Base-by-base conservation (phyloP, 2,113 vertebrate genomes). In the Brachyhypopomus gauderio region DNA sequence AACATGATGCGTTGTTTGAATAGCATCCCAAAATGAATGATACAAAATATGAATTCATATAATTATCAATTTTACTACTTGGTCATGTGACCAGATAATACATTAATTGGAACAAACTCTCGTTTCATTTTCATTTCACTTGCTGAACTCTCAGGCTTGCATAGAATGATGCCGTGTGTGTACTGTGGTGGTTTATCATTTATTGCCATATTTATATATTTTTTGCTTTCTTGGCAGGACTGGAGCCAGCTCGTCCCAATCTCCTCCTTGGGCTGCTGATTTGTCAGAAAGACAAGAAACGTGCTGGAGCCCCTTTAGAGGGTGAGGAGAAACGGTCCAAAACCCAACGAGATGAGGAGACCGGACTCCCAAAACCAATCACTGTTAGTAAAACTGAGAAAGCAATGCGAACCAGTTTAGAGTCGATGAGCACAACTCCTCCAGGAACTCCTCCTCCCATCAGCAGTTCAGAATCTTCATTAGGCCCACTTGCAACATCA, bases 201-300 rank as follows among this genome's bases (percentile, higher is more conserved):
- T 60, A 52, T n/a, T 38, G 30, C 20, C 0, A 48, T 22, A 8
- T 59, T 4, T 55, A 17, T 75, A 19, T 62, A 3, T 63, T 14
- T 56, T 45, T 64, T 78, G 34, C 88, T 88, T 78, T 7, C 67
- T 20, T 93, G 90, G 22, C 88, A 99, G 98, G 98, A 59, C 95
- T 99, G 17, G 97, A 99, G 86, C 94, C 95, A 25, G 95, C 94
- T 23, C 98, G 97, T 58, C 97, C 98, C 4, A 99, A 99, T 91
- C 93, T 99, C 45, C 96, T 99, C 72, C 93, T 99, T 11, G 98
- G 98, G 20, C 83, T 99, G 75, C 92, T 99, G 2, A 98, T 99
- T 90, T 98, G 98, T 87, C 98, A 99, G 80, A 98, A 98, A 78
- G 93, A 94, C 78, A 91, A 90, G 64, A 99, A 99, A 63, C 96